Evolutionary conservation across 2,888 invertebrate genomes (phyloP), one percentile per base, ranked within the genome.

Genomic region (Macaria notata): DNA sequence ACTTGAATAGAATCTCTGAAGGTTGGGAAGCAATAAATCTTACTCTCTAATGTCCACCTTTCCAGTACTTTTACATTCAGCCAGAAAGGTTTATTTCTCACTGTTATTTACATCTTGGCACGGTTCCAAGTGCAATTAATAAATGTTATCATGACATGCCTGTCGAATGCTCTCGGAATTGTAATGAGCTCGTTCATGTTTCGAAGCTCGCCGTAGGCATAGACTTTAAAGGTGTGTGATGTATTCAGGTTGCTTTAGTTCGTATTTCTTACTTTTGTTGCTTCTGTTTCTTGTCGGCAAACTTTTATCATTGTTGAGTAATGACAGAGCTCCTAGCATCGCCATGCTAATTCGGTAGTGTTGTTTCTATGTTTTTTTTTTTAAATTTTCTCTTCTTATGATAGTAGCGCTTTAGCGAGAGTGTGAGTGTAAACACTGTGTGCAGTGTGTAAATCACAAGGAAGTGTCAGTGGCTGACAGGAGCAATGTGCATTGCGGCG

Each of bases 381-480:
- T n/a, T n/a, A n/a, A n/a, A n/a, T n/a, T n/a, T n/a, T n/a, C n/a
- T n/a, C 19, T 19, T 19, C 19, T 19, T 19, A 19, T 19, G 19
- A 19, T 19, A 19, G 19, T 19, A 36, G 33, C 33, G 63, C 52
- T 64, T 65, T 61, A 72, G 73, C 63, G 73, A 75, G 70, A 77
- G 72, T 74, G 73, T 64, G 71, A 75, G 69, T 77, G 72, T 65
- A 63, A 66, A 67, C 67, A 68, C 64, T 66, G 62, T 63, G 62
- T 63, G 50, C 65, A 41, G 64, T 65, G 64, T 57, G 63, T 71
- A 65, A 75, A 71, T 68, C 69, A 77, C 66, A 67, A 75, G 79
- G 79, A 79, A 79, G 69, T 69, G 63, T 62, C 65, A 47, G 62
- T 54, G 54, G 60, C 62, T 66, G 75, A 72, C 75, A 69, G 74